phyloP scores from a whole-genome alignment of 2,888 invertebrate genomes.

The Acrobasis consociella region DNA sequence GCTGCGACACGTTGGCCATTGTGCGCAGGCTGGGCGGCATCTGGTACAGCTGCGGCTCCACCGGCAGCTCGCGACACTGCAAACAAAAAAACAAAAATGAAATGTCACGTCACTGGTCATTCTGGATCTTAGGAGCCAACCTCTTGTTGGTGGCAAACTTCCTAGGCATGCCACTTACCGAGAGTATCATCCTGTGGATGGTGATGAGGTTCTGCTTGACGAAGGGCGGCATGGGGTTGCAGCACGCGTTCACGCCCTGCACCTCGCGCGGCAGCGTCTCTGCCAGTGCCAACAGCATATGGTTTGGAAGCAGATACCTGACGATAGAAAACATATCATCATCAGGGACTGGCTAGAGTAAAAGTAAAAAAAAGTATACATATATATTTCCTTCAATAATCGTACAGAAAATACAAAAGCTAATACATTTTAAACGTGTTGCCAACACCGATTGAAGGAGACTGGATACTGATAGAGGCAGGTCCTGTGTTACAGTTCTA shows the following conservation, averaged over 20 bases:
- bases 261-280: conserved; percentile 94
- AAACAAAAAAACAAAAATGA: background rate
- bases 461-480: too few species aligned
- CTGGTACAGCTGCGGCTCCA: conserved; percentile 54
- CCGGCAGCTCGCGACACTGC: conserved; percentile 67
- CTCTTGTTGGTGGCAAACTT: too few species aligned
- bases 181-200: conserved; percentile 61
- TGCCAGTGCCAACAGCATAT: conserved; percentile 95
- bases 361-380: too few species aligned
- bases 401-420: too few species aligned
- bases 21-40: conserved; percentile 44
- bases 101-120: too few species aligned
- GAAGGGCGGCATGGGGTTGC: conserved; percentile 94
- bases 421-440: too few species aligned
- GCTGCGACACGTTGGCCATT: conserved; percentile 35
- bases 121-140: too few species aligned
- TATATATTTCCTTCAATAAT: too few species aligned
- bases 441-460: too few species aligned
- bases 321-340: background rate
- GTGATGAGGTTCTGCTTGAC: conserved; percentile 59
- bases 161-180: conserved; percentile 42
- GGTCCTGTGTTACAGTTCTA: too few species aligned
- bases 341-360: too few species aligned
- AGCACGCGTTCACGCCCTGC: conserved; percentile 96
- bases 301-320: conserved; percentile 96